phyloP scores from a whole-genome alignment of 2,888 invertebrate genomes.

The Drosophila demipolita region DNA sequence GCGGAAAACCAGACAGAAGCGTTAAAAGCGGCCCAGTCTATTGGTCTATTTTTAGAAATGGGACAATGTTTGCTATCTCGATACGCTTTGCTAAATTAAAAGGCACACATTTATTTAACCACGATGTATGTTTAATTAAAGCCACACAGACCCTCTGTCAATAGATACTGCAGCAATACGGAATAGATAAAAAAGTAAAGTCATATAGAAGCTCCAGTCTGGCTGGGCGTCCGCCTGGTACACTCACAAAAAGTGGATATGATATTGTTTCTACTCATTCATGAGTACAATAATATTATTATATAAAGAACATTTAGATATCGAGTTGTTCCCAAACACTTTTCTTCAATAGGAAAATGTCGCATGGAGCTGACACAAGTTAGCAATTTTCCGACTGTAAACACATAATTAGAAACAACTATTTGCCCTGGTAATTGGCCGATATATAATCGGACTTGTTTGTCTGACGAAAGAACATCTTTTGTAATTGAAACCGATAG shows the following conservation, averaged over 20 bases:
- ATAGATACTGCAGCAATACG: constrained; percentile 31
- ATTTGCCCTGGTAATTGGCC: constrained; percentile 52
- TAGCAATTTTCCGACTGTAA: constrained; percentile 60
- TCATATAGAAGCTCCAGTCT: not conserved
- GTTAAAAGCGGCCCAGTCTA: constrained; percentile 7
- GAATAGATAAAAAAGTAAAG: constrained; percentile 42
- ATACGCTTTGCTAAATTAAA: constrained; percentile 55
- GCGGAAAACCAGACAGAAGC: constrained; percentile 51
- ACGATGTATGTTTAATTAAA: constrained; percentile 75
- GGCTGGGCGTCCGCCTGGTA: not conserved
- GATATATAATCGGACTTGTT: constrained; percentile 17
- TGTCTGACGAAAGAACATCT: constrained; percentile 5
- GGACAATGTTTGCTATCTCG: constrained; percentile 61
- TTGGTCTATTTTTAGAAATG: constrained; percentile 58
- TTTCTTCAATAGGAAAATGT: not conserved
- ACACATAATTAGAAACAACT: constrained; percentile 60
- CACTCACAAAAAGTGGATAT: not conserved
- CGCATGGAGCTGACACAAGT: constrained; percentile 21
- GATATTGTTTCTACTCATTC: not conserved
- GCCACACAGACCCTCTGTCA: constrained; percentile 32
- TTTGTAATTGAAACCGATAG: constrained; percentile 36
- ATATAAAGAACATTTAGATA: not conserved
- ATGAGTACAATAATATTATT: not conserved
- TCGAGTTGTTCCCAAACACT: not conserved
- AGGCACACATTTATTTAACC: constrained; percentile 52